Conservation (phyloP, 2,113 vertebrate species). For the Sylvicapra grimmia region DNA sequence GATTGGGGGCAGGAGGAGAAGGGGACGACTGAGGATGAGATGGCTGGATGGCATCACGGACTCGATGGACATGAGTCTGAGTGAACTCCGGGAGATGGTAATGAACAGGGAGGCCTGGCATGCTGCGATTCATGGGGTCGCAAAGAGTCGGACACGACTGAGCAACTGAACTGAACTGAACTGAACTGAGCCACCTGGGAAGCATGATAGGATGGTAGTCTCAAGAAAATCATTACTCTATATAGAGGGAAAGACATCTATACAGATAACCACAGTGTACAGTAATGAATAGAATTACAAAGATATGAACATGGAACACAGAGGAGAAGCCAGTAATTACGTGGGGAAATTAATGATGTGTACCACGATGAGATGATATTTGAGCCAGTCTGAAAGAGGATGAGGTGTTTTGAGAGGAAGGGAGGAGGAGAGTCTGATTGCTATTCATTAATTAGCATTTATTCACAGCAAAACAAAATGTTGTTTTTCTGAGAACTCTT, state of each 20-base stretch:
- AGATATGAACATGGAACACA: neutral
- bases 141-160: too few species aligned
- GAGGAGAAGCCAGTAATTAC: neutral
- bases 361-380: neutral
- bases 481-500: neutral
- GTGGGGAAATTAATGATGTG: neutral
- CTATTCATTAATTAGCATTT: neutral
- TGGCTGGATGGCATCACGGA: too few species aligned
- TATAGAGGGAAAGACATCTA: neutral
- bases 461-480: neutral
- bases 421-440: neutral
- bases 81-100: too few species aligned
- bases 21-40: too few species aligned
- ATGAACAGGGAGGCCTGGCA: too few species aligned
- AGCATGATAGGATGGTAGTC: neutral
- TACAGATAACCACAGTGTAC: neutral
- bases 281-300: neutral
- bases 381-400: neutral
- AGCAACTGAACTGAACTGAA: too few species aligned
- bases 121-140: too few species aligned
- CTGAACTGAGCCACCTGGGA: neutral
- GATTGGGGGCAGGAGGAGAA: too few species aligned
- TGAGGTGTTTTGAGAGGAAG: neutral
- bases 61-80: too few species aligned
- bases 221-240: neutral